Evolutionary conservation across 2,113 vertebrate species (phyloP), one percentile per base, ranked within the genome.

Genomic region (Thunnus thynnus): DNA sequence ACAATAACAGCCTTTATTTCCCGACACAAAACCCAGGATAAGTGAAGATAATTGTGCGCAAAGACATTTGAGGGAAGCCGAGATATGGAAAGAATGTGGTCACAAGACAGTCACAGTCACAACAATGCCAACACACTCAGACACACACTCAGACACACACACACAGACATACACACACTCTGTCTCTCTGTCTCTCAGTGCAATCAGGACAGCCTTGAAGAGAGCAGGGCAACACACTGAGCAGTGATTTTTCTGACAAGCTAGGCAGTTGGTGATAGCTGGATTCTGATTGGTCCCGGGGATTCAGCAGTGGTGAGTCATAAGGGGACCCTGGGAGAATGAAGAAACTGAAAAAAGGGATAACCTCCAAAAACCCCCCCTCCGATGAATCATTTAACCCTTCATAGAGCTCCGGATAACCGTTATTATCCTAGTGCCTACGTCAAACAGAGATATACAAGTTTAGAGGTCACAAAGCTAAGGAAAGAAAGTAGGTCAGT

Each of bases 261-360:
- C 41, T 4, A 51, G 25, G 73, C 56, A 76, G 82, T 41, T n/a
- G 62, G 70, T 79, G 66, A 76, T 58, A 78, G 85, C 67, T 79
- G 36, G 55, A n/a, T 77, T 84, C 73, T 84, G 87, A 94, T 94
- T 94, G 92, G 93, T 6, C 74, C 63, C 76, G 4, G 16, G 20
- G 84, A 67, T 88, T 91, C 92, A 92, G 95, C 93, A 94, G 92
- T 80, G 91, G 81, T 95, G 94, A 95, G 88, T 95, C 94, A 95
- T 91, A 80, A 85, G 51, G 66, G 44, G 66, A 76, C 72, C 76
- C 69, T 44, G 66, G 60, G 84, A 91, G 82, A 82, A 44, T 1
- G 17, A 84, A 75, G 64, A 76, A 72, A 64, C 52, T 47, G 77
- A 32, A 27, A n/a, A 61, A 50, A 10, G 55, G 68, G 22, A 86